These are phyloP conservation scores for Glaucidium brasilianum DNA, from an alignment of 2,113 vertebrate genomes.

Conservation along the genomic window DNA sequence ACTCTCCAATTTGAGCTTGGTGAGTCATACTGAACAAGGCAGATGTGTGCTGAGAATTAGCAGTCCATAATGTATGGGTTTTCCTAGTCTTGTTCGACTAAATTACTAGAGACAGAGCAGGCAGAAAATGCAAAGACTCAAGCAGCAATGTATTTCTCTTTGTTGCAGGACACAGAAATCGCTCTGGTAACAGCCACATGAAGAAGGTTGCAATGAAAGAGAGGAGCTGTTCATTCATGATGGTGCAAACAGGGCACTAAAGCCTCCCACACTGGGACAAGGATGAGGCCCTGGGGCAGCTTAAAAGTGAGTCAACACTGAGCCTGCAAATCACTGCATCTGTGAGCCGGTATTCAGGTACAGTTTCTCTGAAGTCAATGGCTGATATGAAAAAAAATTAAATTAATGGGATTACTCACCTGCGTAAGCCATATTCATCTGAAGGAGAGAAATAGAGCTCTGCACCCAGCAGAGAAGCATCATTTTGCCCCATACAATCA, in stretches of 20 bases:
- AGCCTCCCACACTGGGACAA: background rate
- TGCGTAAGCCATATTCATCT: background rate
- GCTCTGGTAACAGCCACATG: background rate
- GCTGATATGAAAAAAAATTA: background rate
- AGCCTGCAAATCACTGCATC: background rate
- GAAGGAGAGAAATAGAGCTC: background rate
- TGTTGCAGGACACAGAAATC: background rate
- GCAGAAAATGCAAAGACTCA: background rate
- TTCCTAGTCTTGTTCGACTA: background rate
- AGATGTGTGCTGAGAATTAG: slow-evolving; percentile 6
- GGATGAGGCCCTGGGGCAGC: background rate
- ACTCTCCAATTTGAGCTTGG: slow-evolving; percentile 15
- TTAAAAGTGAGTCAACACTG: background rate
- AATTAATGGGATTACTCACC: background rate
- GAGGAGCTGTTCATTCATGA: background rate
- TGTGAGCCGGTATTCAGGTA: background rate
- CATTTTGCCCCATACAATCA: background rate
- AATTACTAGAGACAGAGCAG: background rate
- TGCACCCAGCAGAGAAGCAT: background rate
- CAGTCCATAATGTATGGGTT: background rate
- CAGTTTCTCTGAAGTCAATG: background rate
- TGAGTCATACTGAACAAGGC: slow-evolving; percentile 50
- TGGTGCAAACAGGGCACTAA: background rate
- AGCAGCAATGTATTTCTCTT: background rate
- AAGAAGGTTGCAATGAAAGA: background rate